Conservation (phyloP, 2,888 invertebrate genomes). For the Meteorus cinctellus region DNA sequence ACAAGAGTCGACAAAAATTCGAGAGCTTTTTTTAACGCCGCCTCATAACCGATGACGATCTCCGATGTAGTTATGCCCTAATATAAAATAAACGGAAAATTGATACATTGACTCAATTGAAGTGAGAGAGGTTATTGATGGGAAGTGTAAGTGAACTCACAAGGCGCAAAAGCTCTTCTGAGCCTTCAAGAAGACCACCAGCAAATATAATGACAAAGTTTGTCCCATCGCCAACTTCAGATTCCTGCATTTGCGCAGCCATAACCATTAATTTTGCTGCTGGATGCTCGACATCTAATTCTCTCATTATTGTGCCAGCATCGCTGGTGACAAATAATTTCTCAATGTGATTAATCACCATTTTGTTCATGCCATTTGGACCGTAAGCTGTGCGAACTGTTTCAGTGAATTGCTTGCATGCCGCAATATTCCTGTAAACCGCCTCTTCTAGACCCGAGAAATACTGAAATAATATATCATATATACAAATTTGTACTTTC, state of each 20-base stretch:
- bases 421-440: slow-evolving; percentile 94
- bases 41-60: slow-evolving; percentile 96
- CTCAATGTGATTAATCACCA: slow-evolving; percentile 99
- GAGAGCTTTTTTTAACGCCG: slow-evolving; percentile 89
- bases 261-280: slow-evolving; percentile 97
- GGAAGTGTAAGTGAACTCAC: slow-evolving; percentile 66
- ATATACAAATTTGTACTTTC: slow-evolving; percentile 1
- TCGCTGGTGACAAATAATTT: slow-evolving; percentile 99
- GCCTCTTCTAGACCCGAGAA: slow-evolving; percentile 95
- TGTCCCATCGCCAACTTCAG: slow-evolving; percentile 98
- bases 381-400: slow-evolving; percentile 97
- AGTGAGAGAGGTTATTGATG: too few relatives aligned
- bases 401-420: slow-evolving; percentile 96
- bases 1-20: slow-evolving; percentile 91
- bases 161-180: slow-evolving; percentile 93
- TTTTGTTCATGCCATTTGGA: slow-evolving; percentile 99
- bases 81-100: slow-evolving; percentile 30
- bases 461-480: slow-evolving; percentile 56
- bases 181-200: slow-evolving; percentile 92
- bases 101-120: not conserved
- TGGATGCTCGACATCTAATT: slow-evolving; percentile 97
- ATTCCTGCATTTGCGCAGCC: slow-evolving; percentile 98
- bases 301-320: slow-evolving; percentile 97
- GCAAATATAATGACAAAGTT: slow-evolving; percentile 97
- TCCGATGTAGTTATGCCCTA: slow-evolving; percentile 96